phyloP scores from a whole-genome alignment of 1,140 invertebrate genomes.

The Listronotus oregonensis region DNA sequence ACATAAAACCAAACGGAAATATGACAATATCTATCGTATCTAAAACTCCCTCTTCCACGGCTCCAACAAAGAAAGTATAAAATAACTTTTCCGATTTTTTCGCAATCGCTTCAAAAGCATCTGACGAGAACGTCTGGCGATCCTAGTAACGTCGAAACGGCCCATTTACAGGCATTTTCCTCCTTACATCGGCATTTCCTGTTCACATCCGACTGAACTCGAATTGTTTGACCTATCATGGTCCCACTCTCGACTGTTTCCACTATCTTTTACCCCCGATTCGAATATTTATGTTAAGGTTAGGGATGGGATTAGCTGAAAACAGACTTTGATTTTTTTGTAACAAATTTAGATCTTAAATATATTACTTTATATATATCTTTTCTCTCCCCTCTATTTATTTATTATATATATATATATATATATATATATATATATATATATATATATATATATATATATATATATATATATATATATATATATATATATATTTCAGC shows the following conservation, averaged over 20 bases:
- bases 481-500: too few relatives aligned
- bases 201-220: conserved; percentile 53
- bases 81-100: conserved; percentile 40
- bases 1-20: conserved; percentile 20
- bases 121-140: conserved; percentile 38
- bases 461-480: too few relatives aligned
- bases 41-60: conserved; percentile 28
- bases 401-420: too few relatives aligned
- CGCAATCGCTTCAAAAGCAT: conserved; percentile 22
- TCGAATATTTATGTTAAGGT: conserved; percentile 45
- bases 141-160: conserved; percentile 49
- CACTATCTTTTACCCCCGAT: conserved; percentile 40
- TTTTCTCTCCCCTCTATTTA: too few relatives aligned
- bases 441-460: too few relatives aligned
- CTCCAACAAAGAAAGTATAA: conserved; percentile 34
- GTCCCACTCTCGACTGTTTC: conserved; percentile 34
- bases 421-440: too few relatives aligned
- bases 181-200: conserved; percentile 55
- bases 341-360: too few relatives aligned
- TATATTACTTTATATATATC: too few relatives aligned
- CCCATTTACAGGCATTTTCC: conserved; percentile 56
- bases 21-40: conserved; percentile 33
- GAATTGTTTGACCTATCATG: conserved; percentile 55
- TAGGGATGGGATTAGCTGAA: conserved; percentile 18
- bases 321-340: too few relatives aligned